A percentile compares a stretch with the other conserved stretches of the same genome.
Evolutionary conservation across 2,113 vertebrate genomes (phyloP).

Genomic region (Tricholaema leucomelas): DNA sequence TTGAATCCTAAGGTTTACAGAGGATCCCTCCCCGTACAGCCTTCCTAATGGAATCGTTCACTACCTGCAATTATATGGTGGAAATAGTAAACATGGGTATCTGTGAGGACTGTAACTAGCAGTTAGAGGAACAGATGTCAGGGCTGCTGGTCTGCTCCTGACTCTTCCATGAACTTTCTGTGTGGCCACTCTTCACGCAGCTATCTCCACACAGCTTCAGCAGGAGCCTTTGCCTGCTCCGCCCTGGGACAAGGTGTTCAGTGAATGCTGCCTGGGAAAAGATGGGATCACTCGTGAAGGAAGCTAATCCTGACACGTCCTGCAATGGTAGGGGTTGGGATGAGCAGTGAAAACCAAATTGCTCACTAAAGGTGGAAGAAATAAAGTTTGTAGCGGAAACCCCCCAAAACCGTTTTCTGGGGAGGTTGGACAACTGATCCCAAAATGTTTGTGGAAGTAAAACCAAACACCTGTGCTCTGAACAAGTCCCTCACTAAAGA

Average conservation of each 20-base stretch:
- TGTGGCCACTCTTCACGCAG: not conserved
- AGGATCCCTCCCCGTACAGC: not conserved
- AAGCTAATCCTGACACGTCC: not conserved
- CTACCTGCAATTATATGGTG: constrained; percentile 56
- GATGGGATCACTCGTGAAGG: not conserved
- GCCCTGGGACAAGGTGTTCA: not conserved
- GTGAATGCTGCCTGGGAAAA: not conserved
- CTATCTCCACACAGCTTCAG: not conserved
- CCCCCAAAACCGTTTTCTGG: not conserved
- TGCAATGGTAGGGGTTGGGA: not conserved
- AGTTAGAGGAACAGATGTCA: not conserved
- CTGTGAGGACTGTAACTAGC: constrained; percentile 31
- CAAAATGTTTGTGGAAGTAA: not conserved
- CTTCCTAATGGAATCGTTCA: constrained; percentile 51
- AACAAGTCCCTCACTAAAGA: not conserved
- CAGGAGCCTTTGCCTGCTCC: not conserved
- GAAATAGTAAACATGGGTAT: constrained; percentile 47
- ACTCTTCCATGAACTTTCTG: constrained; percentile 20
- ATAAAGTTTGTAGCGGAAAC: constrained; percentile 1
- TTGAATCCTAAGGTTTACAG: not conserved
- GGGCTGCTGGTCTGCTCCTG: constrained; percentile 1
- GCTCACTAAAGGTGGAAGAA: not conserved
- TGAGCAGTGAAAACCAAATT: not conserved
- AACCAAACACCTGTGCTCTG: not conserved
- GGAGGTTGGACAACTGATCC: not conserved